A percentile compares a stretch with the other conserved stretches of the same genome.
Evolutionary conservation across 2,888 invertebrate genomes (phyloP).

Genomic region (Euproctis similis): DNA sequence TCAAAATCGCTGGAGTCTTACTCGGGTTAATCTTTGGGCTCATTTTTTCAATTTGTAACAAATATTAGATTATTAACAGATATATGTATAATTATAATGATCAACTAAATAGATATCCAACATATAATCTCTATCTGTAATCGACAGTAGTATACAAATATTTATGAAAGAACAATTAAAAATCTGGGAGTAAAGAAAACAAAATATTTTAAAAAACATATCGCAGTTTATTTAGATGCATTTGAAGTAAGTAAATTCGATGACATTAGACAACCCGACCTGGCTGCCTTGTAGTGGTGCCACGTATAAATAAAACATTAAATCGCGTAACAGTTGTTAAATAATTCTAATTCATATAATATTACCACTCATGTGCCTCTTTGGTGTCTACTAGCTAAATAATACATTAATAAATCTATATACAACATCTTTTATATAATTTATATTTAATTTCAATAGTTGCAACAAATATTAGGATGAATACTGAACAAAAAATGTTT

Average conservation of each 20-base stretch:
- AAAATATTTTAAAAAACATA: constrained; percentile 38
- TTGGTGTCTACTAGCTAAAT: constrained; percentile 74
- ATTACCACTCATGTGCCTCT: constrained; percentile 57
- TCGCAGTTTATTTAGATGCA: constrained; percentile 54
- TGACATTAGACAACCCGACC: constrained; percentile 36
- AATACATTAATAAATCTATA: constrained; percentile 28
- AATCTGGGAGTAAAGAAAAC: too few relatives aligned
- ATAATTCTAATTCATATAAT: constrained; percentile 51
- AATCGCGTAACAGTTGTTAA: constrained; percentile 64
- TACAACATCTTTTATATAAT: constrained; percentile 28
- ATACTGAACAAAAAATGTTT: constrained; percentile 12
- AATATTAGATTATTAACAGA: too few relatives aligned
- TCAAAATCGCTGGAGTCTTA: too few relatives aligned
- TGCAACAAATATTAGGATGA: constrained; percentile 21
- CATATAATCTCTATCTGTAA: too few relatives aligned
- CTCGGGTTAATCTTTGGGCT: too few relatives aligned
- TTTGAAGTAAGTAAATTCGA: constrained; percentile 52
- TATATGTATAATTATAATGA: too few relatives aligned
- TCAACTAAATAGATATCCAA: too few relatives aligned
- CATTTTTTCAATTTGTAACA: too few relatives aligned
- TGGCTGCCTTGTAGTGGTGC: constrained; percentile 25
- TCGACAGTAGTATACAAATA: too few relatives aligned
- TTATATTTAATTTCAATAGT: constrained; percentile 28
- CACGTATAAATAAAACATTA: constrained; percentile 70
- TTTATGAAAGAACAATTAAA: too few relatives aligned